These are phyloP conservation scores for Eurosta solidaginis DNA, from an alignment of 1,140 invertebrate genomes.

Conservation along the genomic window DNA sequence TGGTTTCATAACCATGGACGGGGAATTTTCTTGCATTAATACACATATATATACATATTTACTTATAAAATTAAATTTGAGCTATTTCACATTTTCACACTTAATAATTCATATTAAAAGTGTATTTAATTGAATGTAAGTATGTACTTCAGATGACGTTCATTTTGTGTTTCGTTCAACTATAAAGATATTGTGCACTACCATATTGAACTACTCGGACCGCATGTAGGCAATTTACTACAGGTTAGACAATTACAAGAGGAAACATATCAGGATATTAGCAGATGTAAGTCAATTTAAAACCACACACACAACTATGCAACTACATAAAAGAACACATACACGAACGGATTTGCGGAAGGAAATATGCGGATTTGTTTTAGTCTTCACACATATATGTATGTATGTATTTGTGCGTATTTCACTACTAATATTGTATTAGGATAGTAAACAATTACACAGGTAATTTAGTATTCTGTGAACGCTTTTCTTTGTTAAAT, in stretches of 20 bases:
- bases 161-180: no score
- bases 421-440: not conserved
- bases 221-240: not conserved
- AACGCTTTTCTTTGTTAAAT: not conserved
- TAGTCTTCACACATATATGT: no score
- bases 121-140: no score
- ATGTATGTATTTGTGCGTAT: not conserved
- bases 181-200: not conserved
- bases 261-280: not conserved
- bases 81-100: no score
- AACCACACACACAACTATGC: not conserved
- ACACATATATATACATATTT: no score
- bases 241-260: not conserved
- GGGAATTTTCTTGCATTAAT: no score
- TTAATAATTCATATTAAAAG: no score
- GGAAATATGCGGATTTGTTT: not conserved
- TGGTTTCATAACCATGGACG: no score
- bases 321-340: not conserved
- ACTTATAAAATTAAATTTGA: no score
- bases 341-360: not conserved
- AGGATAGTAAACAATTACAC: not conserved
- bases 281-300: not conserved
- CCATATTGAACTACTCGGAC: not conserved
- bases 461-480: not conserved
- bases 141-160: no score